Conservation (phyloP, 2,113 vertebrate species). For the Peromyscus leucopus region DNA sequence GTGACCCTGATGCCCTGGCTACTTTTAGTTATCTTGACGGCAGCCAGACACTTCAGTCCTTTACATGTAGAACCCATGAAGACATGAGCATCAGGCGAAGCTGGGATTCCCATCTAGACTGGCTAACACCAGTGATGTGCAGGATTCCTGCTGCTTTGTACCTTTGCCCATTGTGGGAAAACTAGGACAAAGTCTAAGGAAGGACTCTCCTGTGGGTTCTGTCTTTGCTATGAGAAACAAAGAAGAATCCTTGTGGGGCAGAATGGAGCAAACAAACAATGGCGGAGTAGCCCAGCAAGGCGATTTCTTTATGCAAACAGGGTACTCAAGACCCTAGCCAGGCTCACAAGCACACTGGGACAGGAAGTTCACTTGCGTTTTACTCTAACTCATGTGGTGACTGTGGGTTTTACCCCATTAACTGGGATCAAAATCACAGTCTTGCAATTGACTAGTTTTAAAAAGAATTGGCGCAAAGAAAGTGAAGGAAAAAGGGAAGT, state of each 20-base stretch:
- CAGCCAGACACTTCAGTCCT: neutral
- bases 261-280: neutral
- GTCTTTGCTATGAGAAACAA: neutral
- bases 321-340: neutral
- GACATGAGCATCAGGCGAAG: accelerated
- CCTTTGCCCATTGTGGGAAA: too few species aligned
- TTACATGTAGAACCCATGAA: accelerated
- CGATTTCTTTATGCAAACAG: neutral
- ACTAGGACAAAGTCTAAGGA: neutral
- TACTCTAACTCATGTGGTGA: neutral
- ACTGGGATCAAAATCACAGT: neutral
- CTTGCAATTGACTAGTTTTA: neutral
- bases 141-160: neutral
- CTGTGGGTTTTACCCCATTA: neutral
- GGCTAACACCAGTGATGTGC: neutral
- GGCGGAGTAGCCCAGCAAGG: neutral
- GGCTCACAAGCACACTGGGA: neutral
- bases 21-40: accelerated
- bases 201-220: too few species aligned
- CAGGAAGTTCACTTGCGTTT: neutral
- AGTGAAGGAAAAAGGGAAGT: neutral
- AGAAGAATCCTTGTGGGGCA: neutral
- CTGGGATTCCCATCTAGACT: neutral
- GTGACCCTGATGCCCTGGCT: accelerated
- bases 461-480: neutral